Evolutionary conservation across 2,888 invertebrate genomes (phyloP).

Genomic region (Spodoptera picta): DNA sequence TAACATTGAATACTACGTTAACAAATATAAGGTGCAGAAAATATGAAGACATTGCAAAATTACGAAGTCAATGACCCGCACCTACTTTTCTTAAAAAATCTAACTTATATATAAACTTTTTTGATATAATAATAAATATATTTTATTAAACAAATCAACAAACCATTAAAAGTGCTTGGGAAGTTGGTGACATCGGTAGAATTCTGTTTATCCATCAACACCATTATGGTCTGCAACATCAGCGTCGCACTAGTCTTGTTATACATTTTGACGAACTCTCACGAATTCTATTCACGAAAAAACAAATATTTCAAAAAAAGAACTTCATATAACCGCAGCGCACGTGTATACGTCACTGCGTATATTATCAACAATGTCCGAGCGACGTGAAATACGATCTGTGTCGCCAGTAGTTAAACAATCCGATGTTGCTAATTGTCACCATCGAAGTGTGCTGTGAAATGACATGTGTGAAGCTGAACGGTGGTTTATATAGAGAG

Average conservation of each 20-base stretch:
- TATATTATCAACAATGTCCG: constrained; percentile 52
- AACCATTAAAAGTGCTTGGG: constrained; percentile 76
- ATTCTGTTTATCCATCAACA: constrained; percentile 85
- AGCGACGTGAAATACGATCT: constrained; percentile 64
- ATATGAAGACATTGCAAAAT: constrained; percentile 8
- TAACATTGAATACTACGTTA: neutral
- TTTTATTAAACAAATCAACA: constrained; percentile 60
- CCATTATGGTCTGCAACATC: constrained; percentile 86
- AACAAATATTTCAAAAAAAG: constrained; percentile 18
- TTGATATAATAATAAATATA: neutral
- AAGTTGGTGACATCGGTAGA: constrained; percentile 78
- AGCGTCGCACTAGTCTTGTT: constrained; percentile 84
- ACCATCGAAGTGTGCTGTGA: constrained; percentile 66
- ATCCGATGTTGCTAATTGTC: constrained; percentile 61
- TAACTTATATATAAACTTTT: neutral
- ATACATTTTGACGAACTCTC: constrained; percentile 69
- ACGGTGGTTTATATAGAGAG: constrained; percentile 76
- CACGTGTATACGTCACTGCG: constrained; percentile 56
- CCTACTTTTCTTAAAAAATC: neutral
- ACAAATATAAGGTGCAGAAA: neutral
- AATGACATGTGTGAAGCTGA: constrained; percentile 69
- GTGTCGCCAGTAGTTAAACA: constrained; percentile 30
- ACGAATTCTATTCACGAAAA: constrained; percentile 43
- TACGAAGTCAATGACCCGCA: neutral
- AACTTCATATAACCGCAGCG: constrained; percentile 32